phyloP scores from a whole-genome alignment of 2,888 invertebrate genomes.

The Apamea sordens region DNA sequence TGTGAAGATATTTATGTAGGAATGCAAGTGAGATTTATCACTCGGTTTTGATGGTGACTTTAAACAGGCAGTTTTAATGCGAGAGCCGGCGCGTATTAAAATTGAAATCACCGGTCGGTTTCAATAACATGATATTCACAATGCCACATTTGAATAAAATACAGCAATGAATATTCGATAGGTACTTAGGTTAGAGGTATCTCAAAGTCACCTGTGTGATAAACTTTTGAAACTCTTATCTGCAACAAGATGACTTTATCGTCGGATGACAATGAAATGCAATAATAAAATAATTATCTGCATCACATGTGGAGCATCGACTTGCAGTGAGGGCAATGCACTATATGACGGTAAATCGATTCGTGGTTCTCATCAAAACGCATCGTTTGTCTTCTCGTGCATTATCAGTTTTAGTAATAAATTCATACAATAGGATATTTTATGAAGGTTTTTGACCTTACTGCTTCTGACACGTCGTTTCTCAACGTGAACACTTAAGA shows the following conservation, averaged over 20 bases:
- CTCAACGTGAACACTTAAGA: slow-evolving; percentile 54
- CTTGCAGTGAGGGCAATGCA: slow-evolving; percentile 77
- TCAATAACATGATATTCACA: slow-evolving; percentile 50
- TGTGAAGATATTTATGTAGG: slow-evolving; percentile 66
- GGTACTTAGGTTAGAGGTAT: not conserved
- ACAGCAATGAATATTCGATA: not conserved
- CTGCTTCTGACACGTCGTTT: slow-evolving; percentile 59
- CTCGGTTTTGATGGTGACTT: slow-evolving; percentile 58
- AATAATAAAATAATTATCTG: slow-evolving; percentile 76
- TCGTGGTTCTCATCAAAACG: slow-evolving; percentile 77
- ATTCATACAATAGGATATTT: slow-evolving; percentile 73
- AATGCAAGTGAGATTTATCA: slow-evolving; percentile 73
- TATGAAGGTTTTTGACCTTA: slow-evolving; percentile 72
- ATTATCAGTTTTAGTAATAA: slow-evolving; percentile 72
- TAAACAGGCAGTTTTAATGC: slow-evolving; percentile 53
- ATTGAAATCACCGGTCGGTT: slow-evolving; percentile 29
- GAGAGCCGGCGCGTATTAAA: slow-evolving; percentile 20
- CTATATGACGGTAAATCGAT: slow-evolving; percentile 78
- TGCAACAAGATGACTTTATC: slow-evolving; percentile 66
- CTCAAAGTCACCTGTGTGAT: slow-evolving; percentile 41
- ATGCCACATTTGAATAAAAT: slow-evolving; percentile 38
- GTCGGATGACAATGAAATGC: slow-evolving; percentile 70
- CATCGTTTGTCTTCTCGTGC: slow-evolving; percentile 75
- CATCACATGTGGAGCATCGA: slow-evolving; percentile 72
- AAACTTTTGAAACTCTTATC: slow-evolving; percentile 51